Percentiles rank a stretch among this genome's conserved stretches.
Conservation (phyloP, 2,888 invertebrate species). For the Priocnemis perturbator region DNA sequence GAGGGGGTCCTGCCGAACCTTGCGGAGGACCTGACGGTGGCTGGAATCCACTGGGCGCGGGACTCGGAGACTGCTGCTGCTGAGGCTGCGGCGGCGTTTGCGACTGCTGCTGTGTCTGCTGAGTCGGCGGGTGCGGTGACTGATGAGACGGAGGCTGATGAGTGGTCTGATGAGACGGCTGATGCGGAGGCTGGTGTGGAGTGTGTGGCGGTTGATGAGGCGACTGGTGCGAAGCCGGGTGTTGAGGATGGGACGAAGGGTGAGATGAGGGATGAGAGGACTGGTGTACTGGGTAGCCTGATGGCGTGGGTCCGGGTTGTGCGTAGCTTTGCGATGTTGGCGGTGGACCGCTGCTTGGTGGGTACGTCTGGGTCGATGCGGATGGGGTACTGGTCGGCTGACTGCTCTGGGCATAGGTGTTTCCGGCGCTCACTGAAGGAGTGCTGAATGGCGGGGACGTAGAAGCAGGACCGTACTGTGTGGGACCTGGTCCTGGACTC, state of each 20-base stretch:
- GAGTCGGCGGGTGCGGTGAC: slow-evolving; percentile 77
- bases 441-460: slow-evolving; percentile 73
- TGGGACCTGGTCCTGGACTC: slow-evolving; percentile 73
- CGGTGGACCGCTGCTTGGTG: slow-evolving; percentile 77
- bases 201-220: slow-evolving; percentile 61
- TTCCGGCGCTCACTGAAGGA: slow-evolving; percentile 65
- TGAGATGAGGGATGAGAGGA: slow-evolving; percentile 76
- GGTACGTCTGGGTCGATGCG: slow-evolving; percentile 78
- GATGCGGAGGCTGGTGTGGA: slow-evolving; percentile 72
- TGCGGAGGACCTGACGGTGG: slow-evolving; percentile 71
- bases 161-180: slow-evolving; percentile 60
- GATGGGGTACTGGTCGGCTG: slow-evolving; percentile 74
- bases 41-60: slow-evolving; percentile 77
- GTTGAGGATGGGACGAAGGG: slow-evolving; percentile 74
- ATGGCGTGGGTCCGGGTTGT: slow-evolving; percentile 79
- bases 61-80: slow-evolving; percentile 76
- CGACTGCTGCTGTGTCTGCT: slow-evolving; percentile 67
- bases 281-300: slow-evolving; percentile 79
- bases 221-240: slow-evolving; percentile 73
- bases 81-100: slow-evolving; percentile 66
- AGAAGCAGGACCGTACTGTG: slow-evolving; percentile 72
- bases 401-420: slow-evolving; percentile 72
- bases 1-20: slow-evolving; percentile 70
- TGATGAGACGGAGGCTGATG: slow-evolving; percentile 71
- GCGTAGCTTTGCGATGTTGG: slow-evolving; percentile 71